A percentile compares a stretch with the other conserved stretches of the same genome.
Conservation (phyloP, 2,113 vertebrate species). For the Archocentrus centrarchus region DNA sequence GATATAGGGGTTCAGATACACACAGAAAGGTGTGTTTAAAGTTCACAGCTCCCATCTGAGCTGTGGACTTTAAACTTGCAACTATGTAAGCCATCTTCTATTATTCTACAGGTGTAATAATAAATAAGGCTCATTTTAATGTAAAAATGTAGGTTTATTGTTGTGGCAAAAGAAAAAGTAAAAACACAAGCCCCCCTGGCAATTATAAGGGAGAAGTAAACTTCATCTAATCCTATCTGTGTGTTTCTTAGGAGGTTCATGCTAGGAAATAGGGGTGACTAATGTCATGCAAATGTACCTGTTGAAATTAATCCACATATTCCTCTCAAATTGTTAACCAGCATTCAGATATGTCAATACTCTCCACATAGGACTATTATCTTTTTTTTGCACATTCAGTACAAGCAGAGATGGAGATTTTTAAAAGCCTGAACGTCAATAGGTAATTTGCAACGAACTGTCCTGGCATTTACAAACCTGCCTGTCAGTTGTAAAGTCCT, state of each 20-base stretch:
- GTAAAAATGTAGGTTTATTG: background rate
- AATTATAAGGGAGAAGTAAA: background rate
- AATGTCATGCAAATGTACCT: constrained; percentile 59
- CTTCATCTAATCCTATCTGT: constrained; percentile 14
- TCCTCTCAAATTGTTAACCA: constrained; percentile 4
- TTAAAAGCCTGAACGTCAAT: background rate
- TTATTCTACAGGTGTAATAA: constrained; percentile 4
- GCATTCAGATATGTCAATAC: background rate
- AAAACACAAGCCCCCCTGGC: background rate
- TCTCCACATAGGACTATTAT: background rate
- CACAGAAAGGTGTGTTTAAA: constrained; percentile 53
- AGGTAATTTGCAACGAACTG: background rate
- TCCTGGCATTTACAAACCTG: background rate
- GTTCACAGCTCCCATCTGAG: constrained; percentile 24
- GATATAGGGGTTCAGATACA: constrained; percentile 64
- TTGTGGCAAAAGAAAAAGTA: background rate
- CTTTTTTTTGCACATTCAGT: background rate
- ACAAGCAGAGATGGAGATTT: background rate
- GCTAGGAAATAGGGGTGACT: constrained; percentile 55
- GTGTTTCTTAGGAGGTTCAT: constrained; percentile 52
- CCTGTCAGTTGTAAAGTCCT: background rate
- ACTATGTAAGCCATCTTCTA: background rate
- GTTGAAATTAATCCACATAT: constrained; percentile 1
- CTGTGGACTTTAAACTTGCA: background rate
- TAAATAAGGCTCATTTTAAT: background rate